phyloP scores from a whole-genome alignment of 64 coral and sea anemone species.

The Montipora foliosa region DNA sequence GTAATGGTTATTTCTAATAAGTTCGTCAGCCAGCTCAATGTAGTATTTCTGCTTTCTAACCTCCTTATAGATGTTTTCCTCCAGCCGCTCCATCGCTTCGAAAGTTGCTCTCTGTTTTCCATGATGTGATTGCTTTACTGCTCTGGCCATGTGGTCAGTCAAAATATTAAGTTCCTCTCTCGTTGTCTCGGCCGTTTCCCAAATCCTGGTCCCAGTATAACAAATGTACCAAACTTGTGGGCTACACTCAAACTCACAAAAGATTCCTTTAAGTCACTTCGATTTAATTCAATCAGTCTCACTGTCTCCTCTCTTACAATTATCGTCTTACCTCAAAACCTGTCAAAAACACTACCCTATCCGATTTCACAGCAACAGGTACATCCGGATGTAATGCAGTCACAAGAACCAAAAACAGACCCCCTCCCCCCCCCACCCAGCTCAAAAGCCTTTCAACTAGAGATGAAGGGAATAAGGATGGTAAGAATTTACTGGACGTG shows the following conservation, averaged over 20 bases:
- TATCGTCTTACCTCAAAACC: no score
- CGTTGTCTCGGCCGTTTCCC: slow-evolving; percentile 40
- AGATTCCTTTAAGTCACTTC: no score
- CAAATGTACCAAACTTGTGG: slow-evolving; percentile 41
- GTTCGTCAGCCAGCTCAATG: slow-evolving; percentile 71
- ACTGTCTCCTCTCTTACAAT: background rate
- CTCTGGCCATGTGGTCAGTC: slow-evolving; percentile 26
- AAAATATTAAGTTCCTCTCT: slow-evolving; percentile 40
- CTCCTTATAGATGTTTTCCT: slow-evolving; percentile 59
- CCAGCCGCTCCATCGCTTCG: slow-evolving; percentile 1
- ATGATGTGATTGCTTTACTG: slow-evolving; percentile 43
- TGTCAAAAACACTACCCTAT: no score
- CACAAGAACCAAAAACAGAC: no score
- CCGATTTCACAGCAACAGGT: no score
- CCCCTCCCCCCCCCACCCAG: no score
- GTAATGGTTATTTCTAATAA: slow-evolving; percentile 47
- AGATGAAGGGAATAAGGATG: no score
- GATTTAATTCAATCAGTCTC: background rate
- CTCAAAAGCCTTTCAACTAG: no score
- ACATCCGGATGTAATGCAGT: no score
- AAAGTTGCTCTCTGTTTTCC: slow-evolving; percentile 48
- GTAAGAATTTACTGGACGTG: no score
- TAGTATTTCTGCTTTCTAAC: slow-evolving; percentile 71
- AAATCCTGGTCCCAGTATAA: slow-evolving; percentile 79
- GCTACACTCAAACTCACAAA: background rate